A percentile compares a stretch with the other conserved stretches of the same genome.
phyloP scores from a whole-genome alignment of 2,113 vertebrate genomes.

The Myotis brandtii region DNA sequence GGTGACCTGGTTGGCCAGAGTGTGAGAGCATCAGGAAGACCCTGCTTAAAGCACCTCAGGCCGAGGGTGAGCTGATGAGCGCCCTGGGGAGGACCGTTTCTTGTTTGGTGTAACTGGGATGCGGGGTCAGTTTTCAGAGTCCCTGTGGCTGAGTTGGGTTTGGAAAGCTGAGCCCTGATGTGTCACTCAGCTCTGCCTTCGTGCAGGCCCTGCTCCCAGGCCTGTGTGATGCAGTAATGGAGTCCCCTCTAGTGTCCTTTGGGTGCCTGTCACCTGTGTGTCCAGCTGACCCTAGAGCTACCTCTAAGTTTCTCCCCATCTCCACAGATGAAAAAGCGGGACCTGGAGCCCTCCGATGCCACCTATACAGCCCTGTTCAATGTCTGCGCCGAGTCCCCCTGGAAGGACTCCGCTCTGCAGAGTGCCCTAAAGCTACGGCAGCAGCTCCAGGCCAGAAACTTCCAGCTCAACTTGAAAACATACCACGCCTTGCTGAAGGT shows the following conservation, averaged over 20 bases:
- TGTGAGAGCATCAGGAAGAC: not conserved
- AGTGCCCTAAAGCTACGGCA: constrained; percentile 91
- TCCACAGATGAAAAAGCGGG: constrained; percentile 96
- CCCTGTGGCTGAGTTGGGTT: not conserved
- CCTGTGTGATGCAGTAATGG: fast-evolving
- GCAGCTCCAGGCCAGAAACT: constrained; percentile 89
- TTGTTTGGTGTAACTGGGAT: not conserved
- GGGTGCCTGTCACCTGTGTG: not conserved
- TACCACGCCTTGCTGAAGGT: constrained; percentile 95
- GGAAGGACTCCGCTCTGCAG: constrained; percentile 91
- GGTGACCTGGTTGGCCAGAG: not conserved
- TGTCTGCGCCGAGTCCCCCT: constrained; percentile 92
- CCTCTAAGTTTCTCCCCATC: not conserved
- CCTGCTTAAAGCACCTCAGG: not conserved
- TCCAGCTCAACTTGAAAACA: constrained; percentile 89
- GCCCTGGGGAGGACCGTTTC: not conserved
- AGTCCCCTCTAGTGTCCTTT: not conserved
- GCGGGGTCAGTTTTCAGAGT: not conserved
- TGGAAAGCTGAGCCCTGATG: not conserved
- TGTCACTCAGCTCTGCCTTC: not conserved
- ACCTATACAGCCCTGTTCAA: constrained; percentile 98
- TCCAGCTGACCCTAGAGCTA: not conserved
- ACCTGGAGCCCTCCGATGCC: constrained; percentile 88
- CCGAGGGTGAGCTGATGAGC: not conserved
- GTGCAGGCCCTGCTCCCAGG: too few relatives aligned